A percentile compares a stretch with the other conserved stretches of the same genome.
These are phyloP conservation scores for Malurus melanocephalus DNA, from an alignment of 2,113 vertebrate genomes.

Conservation along the genomic window DNA sequence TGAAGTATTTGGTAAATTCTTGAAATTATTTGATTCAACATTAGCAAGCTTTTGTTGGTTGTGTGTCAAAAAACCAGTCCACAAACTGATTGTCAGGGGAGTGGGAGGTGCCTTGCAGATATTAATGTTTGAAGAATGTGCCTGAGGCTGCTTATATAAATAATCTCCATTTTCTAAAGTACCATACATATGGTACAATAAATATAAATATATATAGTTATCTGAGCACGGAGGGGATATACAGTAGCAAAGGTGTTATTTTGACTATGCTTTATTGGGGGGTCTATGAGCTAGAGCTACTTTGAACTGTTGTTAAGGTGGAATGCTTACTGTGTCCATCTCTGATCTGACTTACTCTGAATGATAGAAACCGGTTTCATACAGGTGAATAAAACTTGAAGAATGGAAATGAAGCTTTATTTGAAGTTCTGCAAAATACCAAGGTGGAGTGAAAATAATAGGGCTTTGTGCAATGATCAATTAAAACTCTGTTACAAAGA, in stretches of 20 bases:
- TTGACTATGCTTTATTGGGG: constrained; percentile 53
- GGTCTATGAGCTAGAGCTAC: constrained; percentile 36
- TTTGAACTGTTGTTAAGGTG: constrained; percentile 55
- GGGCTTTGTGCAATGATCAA: constrained; percentile 76
- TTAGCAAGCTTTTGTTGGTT: constrained; percentile 64
- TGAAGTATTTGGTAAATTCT: constrained; percentile 67
- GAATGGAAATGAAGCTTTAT: constrained; percentile 67
- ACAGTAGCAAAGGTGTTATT: constrained; percentile 36
- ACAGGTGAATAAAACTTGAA: constrained; percentile 71
- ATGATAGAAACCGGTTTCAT: constrained; percentile 40
- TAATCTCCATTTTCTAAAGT: constrained; percentile 67
- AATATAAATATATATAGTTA: constrained; percentile 10
- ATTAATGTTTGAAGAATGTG: constrained; percentile 72
- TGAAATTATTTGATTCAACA: constrained; percentile 46
- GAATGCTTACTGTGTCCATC: constrained; percentile 60
- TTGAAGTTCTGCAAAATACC: constrained; percentile 71
- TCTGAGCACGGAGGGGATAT: constrained; percentile 37
- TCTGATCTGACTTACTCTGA: constrained; percentile 52
- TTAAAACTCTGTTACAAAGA: constrained; percentile 62
- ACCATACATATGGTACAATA: constrained; percentile 16
- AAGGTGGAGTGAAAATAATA: constrained; percentile 63
- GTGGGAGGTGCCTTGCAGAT: constrained; percentile 78
- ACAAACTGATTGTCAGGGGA: constrained; percentile 66
- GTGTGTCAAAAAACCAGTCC: constrained; percentile 60
- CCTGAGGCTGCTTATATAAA: constrained; percentile 73